A percentile compares a stretch with the other conserved stretches of the same genome.
Conservation (phyloP, 2,113 vertebrate species). For the Blennius ocellaris region DNA sequence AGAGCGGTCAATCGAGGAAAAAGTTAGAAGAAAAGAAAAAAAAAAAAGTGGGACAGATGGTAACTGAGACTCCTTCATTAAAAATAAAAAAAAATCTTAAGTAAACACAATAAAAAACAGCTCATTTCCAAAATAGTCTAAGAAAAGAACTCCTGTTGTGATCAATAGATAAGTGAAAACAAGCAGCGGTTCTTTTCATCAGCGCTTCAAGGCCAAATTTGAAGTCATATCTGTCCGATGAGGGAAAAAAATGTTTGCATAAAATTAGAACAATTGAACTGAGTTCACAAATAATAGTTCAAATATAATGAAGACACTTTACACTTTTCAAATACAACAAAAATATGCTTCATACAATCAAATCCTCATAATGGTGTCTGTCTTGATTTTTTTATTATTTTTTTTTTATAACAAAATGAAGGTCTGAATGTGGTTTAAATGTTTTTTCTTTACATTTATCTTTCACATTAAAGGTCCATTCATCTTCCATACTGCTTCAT, state of each 20-base stretch:
- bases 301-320: too few relatives aligned
- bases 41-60: background rate
- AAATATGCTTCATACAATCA: too few relatives aligned
- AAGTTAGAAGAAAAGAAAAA: too few relatives aligned
- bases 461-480: too few relatives aligned
- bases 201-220: constrained; percentile 45
- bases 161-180: constrained; percentile 44
- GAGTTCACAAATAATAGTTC: background rate
- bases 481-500: too few relatives aligned
- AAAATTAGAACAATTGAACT: constrained; percentile 29
- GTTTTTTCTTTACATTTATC: too few relatives aligned
- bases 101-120: constrained; percentile 20
- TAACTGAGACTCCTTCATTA: background rate
- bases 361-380: too few relatives aligned
- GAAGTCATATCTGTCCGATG: constrained; percentile 20
- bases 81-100: constrained; percentile 1
- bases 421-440: too few relatives aligned
- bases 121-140: constrained; percentile 34
- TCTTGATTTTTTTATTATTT: too few relatives aligned
- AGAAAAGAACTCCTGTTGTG: constrained; percentile 32
- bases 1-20: constrained; percentile 21
- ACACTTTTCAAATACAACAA: too few relatives aligned
- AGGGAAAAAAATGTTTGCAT: background rate
- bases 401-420: too few relatives aligned
- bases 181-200: constrained; percentile 27